phyloP scores from a whole-genome alignment of 1,140 invertebrate genomes.

The Callitettix versicolor region DNA sequence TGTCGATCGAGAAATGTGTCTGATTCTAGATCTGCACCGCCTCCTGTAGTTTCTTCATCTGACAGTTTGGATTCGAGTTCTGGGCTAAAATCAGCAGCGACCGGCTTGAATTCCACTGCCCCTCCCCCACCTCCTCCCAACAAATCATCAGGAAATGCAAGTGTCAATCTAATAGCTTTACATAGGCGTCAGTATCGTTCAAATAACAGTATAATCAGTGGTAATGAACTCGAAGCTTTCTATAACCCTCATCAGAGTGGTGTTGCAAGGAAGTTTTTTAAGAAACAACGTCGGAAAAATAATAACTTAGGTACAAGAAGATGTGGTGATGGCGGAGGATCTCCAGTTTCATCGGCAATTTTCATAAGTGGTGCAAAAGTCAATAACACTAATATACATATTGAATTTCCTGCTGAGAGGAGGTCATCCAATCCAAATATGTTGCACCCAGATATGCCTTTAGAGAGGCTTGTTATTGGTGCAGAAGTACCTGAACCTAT shows the following conservation, averaged over 20 bases:
- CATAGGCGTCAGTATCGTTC: conserved; percentile 58
- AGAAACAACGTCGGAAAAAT: conserved; percentile 59
- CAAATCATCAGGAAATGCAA: conserved; percentile 30
- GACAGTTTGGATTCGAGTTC: conserved; percentile 17
- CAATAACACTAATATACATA: conserved; percentile 66
- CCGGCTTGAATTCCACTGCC: conserved; percentile 34
- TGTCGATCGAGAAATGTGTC: conserved; percentile 21
- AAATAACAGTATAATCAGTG: conserved; percentile 55
- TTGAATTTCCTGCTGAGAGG: conserved; percentile 34
- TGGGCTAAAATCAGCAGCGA: conserved; percentile 38
- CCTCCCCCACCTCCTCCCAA: conserved; percentile 28
- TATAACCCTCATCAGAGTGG: conserved; percentile 89
- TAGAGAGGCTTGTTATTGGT: conserved; percentile 24
- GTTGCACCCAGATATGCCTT: background rate
- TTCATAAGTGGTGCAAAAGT: conserved; percentile 41
- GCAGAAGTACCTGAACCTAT: conserved; percentile 19
- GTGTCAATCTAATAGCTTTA: conserved; percentile 53
- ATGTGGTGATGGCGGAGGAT: conserved; percentile 46
- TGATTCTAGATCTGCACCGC: conserved; percentile 15
- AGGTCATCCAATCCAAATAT: conserved; percentile 16
- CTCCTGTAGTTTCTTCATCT: conserved; percentile 17
- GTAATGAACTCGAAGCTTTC: conserved; percentile 69
- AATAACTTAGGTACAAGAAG: conserved; percentile 60
- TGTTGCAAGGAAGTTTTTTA: conserved; percentile 83
- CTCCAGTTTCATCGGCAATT: conserved; percentile 47